Conservation (phyloP, 2,888 invertebrate genomes). For the Nematopogon swammerdamellus region DNA sequence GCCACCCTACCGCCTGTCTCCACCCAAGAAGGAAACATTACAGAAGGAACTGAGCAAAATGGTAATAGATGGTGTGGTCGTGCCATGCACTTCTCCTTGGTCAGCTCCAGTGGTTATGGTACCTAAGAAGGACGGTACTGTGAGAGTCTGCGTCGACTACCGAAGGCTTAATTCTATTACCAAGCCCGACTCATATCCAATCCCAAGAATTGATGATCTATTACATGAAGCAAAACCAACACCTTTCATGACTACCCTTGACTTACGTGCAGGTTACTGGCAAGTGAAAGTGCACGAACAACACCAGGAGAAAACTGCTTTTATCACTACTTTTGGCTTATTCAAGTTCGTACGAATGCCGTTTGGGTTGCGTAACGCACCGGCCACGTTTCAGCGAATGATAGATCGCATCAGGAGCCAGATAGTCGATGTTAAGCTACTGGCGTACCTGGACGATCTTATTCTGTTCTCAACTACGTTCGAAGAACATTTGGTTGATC, state of each 20-base stretch:
- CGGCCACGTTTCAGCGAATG: constrained; percentile 18
- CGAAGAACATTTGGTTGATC: too few relatives aligned
- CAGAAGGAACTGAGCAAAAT: constrained; percentile 18
- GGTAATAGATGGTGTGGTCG: constrained; percentile 19
- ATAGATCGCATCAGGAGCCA: constrained; percentile 12
- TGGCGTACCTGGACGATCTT: constrained; percentile 15
- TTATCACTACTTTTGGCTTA: constrained; percentile 19
- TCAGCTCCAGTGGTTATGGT: constrained; percentile 23
- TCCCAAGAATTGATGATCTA: constrained; percentile 28
- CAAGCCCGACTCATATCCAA: constrained; percentile 19
- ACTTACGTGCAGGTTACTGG: constrained; percentile 24
- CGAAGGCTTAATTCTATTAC: constrained; percentile 15
- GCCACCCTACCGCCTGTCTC: too few relatives aligned
- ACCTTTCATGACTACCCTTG: constrained; percentile 20
- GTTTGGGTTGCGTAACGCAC: constrained; percentile 19
- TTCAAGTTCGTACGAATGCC: constrained; percentile 20
- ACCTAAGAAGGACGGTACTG: constrained; percentile 19
- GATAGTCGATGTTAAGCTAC: constrained; percentile 5
- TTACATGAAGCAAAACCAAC: constrained; percentile 19
- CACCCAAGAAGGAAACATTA: constrained; percentile 12
- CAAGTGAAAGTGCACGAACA: constrained; percentile 15
- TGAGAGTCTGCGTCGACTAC: constrained; percentile 23
- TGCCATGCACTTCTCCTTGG: constrained; percentile 22
- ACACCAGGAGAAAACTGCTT: constrained; percentile 18
- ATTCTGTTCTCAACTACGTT: too few relatives aligned